Percentiles rank a stretch among this genome's conserved stretches.
Conservation (phyloP, 2,797 vertebrate genomes). For the Melanotaenia trifasciata region DNA sequence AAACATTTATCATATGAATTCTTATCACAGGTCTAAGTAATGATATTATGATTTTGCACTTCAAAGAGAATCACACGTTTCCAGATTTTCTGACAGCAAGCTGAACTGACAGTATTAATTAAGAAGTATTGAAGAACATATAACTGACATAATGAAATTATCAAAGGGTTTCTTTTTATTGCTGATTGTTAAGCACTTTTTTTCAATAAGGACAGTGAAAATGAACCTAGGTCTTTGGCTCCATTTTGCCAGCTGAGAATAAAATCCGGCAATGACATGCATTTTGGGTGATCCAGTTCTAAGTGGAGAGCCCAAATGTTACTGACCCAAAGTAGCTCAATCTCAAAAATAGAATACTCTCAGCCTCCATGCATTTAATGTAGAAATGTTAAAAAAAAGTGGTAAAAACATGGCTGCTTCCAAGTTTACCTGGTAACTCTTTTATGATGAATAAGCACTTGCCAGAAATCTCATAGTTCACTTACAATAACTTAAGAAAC, state of each 20-base stretch:
- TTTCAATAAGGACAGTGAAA: background rate
- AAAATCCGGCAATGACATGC: background rate
- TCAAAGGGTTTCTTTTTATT: background rate
- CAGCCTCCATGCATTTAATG: no score
- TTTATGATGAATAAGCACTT: no score
- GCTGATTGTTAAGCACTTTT: background rate
- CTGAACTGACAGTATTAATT: conserved; percentile 18
- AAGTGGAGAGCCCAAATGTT: no score
- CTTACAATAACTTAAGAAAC: no score
- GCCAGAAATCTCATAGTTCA: no score
- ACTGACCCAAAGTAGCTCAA: no score
- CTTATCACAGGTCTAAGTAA: conserved; percentile 1
- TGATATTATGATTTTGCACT: conserved; percentile 9
- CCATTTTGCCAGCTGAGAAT: background rate
- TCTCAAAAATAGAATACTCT: no score
- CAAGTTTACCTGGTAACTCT: no score
- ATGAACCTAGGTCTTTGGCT: background rate
- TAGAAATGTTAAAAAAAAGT: no score
- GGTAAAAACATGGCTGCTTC: no score
- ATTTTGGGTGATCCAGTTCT: no score
- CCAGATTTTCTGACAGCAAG: conserved; percentile 16
- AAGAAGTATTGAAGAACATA: conserved; percentile 4
- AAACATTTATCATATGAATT: conserved; percentile 7
- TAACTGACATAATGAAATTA: conserved; percentile 8
- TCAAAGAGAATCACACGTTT: conserved; percentile 20